Evolutionary conservation across 2,113 vertebrate genomes (phyloP).

Genomic region (Sinocyclocheilus grahami): DNA sequence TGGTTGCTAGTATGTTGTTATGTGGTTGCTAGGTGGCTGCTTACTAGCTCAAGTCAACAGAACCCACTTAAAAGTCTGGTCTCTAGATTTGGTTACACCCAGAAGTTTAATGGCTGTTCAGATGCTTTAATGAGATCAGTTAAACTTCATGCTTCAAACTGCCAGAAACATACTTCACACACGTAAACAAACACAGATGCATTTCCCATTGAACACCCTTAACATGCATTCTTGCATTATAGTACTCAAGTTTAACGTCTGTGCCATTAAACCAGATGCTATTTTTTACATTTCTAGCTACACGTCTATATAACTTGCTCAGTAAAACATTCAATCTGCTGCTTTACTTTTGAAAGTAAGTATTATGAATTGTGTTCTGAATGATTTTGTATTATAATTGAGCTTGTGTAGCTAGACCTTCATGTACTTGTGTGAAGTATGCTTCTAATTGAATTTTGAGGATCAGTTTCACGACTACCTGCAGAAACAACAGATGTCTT

Average conservation of each 20-base stretch:
- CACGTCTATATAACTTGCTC: background rate
- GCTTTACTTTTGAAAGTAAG: background rate
- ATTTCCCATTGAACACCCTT: background rate
- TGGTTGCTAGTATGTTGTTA: background rate
- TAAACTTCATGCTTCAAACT: background rate
- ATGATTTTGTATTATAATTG: background rate
- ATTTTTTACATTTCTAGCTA: background rate
- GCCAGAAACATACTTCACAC: background rate
- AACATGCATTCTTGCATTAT: background rate
- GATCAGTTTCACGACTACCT: background rate
- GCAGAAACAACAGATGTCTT: conserved; percentile 5
- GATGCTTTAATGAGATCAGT: background rate
- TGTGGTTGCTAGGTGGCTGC: background rate
- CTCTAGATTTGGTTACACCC: background rate
- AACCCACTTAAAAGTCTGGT: background rate
- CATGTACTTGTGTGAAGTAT: background rate
- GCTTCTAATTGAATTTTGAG: background rate
- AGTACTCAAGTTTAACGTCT: background rate
- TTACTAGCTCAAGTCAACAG: background rate
- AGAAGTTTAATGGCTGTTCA: background rate
- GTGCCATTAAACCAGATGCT: background rate
- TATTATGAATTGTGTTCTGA: background rate
- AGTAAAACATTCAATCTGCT: background rate
- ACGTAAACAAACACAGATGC: background rate
- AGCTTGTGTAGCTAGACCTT: background rate